Percentiles rank a stretch among this genome's conserved stretches.
phyloP scores from a whole-genome alignment of 2,113 vertebrate species.

The Nannospalax galili region DNA sequence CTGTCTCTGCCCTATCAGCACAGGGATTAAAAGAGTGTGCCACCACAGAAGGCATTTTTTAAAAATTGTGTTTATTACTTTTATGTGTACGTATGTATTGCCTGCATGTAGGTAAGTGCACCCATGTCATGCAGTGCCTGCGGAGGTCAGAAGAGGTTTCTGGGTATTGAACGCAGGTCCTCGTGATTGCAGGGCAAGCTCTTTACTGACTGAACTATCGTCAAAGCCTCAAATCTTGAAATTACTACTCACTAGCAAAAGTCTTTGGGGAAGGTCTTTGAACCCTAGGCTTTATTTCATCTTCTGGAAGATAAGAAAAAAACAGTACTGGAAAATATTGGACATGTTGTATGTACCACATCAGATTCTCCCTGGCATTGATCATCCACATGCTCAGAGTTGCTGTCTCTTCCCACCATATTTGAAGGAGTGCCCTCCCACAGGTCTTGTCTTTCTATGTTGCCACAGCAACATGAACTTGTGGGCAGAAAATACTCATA shows the following conservation, averaged over 20 bases:
- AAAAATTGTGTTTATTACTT: no score
- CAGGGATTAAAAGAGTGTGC: constrained; percentile 4
- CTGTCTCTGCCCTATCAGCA: neutral
- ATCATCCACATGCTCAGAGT: neutral
- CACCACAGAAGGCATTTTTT: neutral
- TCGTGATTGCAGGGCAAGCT: no score
- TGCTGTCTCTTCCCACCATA: neutral
- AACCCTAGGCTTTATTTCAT: neutral
- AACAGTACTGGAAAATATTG: neutral
- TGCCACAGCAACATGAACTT: neutral
- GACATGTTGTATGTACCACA: neutral
- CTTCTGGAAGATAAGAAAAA: neutral
- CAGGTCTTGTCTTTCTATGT: neutral
- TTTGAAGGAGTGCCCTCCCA: neutral
- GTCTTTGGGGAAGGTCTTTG: neutral
- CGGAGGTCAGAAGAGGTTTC: no score
- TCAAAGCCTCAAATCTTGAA: neutral
- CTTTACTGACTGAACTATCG: no score
- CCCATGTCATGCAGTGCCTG: no score
- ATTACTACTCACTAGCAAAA: neutral
- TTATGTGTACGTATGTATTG: no score
- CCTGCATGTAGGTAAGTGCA: no score
- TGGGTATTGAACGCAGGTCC: no score
- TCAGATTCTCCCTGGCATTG: neutral
- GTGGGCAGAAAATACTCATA: neutral